Conservation (phyloP, 2,888 invertebrate genomes). For the Taenaris catops region DNA sequence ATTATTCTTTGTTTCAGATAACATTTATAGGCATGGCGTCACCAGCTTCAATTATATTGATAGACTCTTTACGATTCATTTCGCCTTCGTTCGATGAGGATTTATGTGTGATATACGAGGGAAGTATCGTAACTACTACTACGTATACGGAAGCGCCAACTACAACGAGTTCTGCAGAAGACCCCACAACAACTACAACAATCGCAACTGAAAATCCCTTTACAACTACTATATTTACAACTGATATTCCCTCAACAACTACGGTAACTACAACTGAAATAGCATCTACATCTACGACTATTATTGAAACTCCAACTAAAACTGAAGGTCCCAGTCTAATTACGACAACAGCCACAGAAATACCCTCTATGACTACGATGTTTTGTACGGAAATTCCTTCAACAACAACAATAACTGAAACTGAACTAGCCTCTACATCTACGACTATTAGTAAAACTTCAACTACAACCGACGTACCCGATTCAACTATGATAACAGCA, state of each 20-base stretch:
- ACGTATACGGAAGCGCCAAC: conserved; percentile 12
- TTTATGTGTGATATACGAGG: conserved; percentile 16
- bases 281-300: conserved; percentile 11
- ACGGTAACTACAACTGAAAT: conserved; percentile 11
- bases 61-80: conserved; percentile 19
- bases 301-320: conserved; percentile 12
- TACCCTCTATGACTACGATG: conserved; percentile 2
- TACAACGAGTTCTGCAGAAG: conserved; percentile 5
- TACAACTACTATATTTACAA: no score
- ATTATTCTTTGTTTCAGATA: no score
- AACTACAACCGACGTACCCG: conserved; percentile 1
- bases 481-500: no score
- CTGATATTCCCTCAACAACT: no score
- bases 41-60: conserved; percentile 10
- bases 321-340: conserved; percentile 1
- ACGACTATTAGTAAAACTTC: conserved; percentile 14
- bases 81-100: conserved; percentile 9
- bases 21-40: conserved; percentile 14
- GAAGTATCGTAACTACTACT: conserved; percentile 8
- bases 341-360: conserved; percentile 2
- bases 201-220: no score
- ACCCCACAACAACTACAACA: no score
- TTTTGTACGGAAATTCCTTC: conserved; percentile 9
- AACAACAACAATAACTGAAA: conserved; percentile 1
- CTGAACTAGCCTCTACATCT: conserved; percentile 4